Base-by-base conservation (phyloP, 2,113 vertebrate genomes). In the Anolis sagrei region DNA sequence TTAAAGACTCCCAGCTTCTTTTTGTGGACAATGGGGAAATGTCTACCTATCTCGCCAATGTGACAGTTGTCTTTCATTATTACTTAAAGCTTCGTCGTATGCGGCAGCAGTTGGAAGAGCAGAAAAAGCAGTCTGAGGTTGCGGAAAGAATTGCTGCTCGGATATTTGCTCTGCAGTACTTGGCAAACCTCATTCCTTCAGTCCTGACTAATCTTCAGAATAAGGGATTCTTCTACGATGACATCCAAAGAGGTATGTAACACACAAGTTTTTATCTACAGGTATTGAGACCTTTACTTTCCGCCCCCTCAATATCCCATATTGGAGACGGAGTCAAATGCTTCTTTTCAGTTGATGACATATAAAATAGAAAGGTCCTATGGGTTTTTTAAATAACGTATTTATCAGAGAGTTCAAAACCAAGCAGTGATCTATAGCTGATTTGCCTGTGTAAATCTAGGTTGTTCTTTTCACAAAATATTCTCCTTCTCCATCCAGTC, bases 211-310 rank as follows among this genome's bases (percentile, higher is more conserved):
- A 95, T 0, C 97, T 99, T 88, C 93, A 89, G 62, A 95, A 95
- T 1, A 94, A 96, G 3, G 99, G 98, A 9, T 99, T 96, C 94
- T 99, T 99, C 88, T 97, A 97, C n/a, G 97, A 99, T 85, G 96
- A 97, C 5, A 73, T 98, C 85, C 95, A 98, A 94, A 98, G 96
- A 96, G 98, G 98, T 98, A 68, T 68, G 95, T 84, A 25, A 83
- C 10, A 36, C 29, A 39, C 80, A 74, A 54, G 11, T 9, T 14
- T 54, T 54, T 54, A 54, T 54, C 51, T 54, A 54, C 11, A 54
- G 51, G 51, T 54, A 10, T 54, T 11, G 9, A 10, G 1, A 14
- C 51, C 14, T 9, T 54, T 13, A 2, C 51, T 2, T 14, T 9
- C 9, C 9, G 1, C 6, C 51, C 51, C 8, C 6, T 11, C 7